Base-by-base conservation (phyloP, 1,140 invertebrate species). In the Grapholita molesta region DNA sequence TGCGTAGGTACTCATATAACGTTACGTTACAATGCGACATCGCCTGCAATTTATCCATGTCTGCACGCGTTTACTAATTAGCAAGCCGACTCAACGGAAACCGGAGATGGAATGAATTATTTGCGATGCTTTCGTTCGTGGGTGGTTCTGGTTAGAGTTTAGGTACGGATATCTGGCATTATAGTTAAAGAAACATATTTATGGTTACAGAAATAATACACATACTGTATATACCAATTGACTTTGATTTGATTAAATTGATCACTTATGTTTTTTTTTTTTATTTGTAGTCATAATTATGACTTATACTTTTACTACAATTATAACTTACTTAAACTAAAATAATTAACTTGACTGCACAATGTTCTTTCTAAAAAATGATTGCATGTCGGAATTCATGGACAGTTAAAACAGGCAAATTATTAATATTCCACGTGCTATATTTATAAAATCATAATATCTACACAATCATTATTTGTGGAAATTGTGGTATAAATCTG, bases 1-100 rank as follows among this genome's bases (percentile, higher is more conserved):
- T 76, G 70, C 73, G 68, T 67, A n/a, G n/a, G n/a, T n/a, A 71
- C 64, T 52, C 70, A 71, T 77, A 79, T 87, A 79, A 79, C 75
- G 76, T 86, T 85, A 78, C 79, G 64, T 30, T 76, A 79, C 73
- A 67, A 66, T 70, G 33, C 24, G 77, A 82, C 76, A 80, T 76
- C 76, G 77, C 67, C 71, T 70, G 77, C 80, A 81, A 90, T 90
- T 90, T 88, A 88, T 90, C 80, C 83, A 84, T 80, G 87, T 87
- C 82, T 83, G 77, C 71, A 75, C 75, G 74, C 73, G 73, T 74
- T 76, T 72, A 74, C 79, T 90, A 90, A 88, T 90, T 90, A 88
- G 85, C 75, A 78, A 78, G 75, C 71, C 77, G 73, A 73, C 73
- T 79, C 78, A 77, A 77, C 74, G 74, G 86, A 83, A 88, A 86